Percentiles rank a stretch among this genome's conserved stretches.
These are phyloP conservation scores for Characodon lateralis DNA, from an alignment of 2,797 vertebrate species.

Conservation along the genomic window DNA sequence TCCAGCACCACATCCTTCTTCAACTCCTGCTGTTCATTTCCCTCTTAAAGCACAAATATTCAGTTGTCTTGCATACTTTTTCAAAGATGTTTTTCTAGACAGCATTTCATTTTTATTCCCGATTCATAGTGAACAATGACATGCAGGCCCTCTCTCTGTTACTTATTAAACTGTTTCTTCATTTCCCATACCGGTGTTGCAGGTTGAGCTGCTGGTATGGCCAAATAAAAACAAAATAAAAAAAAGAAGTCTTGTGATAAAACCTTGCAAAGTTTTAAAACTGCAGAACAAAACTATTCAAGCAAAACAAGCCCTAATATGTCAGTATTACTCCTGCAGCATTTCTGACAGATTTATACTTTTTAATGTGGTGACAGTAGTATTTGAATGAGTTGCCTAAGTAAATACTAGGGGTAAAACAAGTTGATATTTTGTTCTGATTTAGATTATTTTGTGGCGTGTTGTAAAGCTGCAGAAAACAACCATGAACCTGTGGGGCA, in stretches of 20 bases:
- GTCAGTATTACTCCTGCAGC: background rate
- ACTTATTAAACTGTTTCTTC: conserved; percentile 31
- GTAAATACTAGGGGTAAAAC: conserved; percentile 13
- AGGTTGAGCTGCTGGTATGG: conserved; percentile 18
- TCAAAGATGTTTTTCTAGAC: background rate
- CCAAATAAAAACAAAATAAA: conserved; percentile 63
- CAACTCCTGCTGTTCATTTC: conserved; percentile 28
- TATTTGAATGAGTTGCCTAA: background rate
- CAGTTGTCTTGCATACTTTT: background rate
- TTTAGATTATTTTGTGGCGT: conserved; percentile 8
- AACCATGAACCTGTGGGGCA: background rate
- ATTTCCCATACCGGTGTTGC: conserved; percentile 26
- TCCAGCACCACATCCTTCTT: conserved; percentile 21
- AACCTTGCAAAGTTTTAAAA: conserved; percentile 53
- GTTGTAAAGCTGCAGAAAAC: background rate
- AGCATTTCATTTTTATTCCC: conserved; percentile 52
- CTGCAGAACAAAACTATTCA: conserved; percentile 47
- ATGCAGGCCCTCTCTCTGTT: conserved; percentile 36
- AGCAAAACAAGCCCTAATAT: background rate
- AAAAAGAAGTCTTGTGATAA: conserved; percentile 78
- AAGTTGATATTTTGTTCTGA: conserved; percentile 15
- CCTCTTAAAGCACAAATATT: conserved; percentile 1
- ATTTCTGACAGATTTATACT: background rate
- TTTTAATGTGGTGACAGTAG: background rate
- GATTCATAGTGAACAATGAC: conserved; percentile 55